Conservation (phyloP, 2,888 invertebrate species). For the Steromphala cineraria region DNA sequence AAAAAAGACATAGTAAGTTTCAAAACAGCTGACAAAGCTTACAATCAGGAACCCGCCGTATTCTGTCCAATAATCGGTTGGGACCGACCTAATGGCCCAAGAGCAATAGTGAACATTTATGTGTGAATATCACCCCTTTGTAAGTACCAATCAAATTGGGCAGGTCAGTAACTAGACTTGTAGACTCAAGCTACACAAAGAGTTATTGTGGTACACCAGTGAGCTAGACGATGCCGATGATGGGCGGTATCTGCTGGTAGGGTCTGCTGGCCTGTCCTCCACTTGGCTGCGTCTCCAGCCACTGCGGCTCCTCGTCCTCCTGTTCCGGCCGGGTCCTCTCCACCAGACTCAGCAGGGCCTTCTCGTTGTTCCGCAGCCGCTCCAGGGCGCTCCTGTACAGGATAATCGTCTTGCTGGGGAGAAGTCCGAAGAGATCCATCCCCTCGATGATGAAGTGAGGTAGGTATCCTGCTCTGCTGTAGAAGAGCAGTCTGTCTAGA, state of each 20-base stretch:
- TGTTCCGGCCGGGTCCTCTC: constrained; percentile 31
- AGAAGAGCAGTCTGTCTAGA: constrained; percentile 54
- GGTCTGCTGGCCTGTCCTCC: not conserved
- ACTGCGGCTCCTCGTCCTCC: not conserved
- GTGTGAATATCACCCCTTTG: too few species aligned
- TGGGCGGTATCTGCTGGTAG: not conserved
- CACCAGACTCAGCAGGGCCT: constrained; percentile 49
- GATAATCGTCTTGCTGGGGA: constrained; percentile 43
- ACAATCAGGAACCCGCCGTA: too few species aligned
- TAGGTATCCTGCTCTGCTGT: constrained; percentile 45
- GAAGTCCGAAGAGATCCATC: constrained; percentile 54
- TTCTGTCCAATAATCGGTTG: too few species aligned
- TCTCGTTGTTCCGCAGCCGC: constrained; percentile 52
- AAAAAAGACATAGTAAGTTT: too few species aligned
- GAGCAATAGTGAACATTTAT: too few species aligned
- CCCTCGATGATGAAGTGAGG: constrained; percentile 66
- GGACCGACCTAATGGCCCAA: too few species aligned
- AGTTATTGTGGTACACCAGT: not conserved
- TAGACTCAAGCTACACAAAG: too few species aligned
- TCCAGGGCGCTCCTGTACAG: constrained; percentile 52
- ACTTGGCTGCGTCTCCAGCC: not conserved
- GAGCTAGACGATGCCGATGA: not conserved
- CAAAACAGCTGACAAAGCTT: too few species aligned
- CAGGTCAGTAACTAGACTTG: too few species aligned
- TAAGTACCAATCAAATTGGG: too few species aligned